Conservation (phyloP, 2,113 vertebrate species). For the Urocynchramus pylzowi region DNA sequence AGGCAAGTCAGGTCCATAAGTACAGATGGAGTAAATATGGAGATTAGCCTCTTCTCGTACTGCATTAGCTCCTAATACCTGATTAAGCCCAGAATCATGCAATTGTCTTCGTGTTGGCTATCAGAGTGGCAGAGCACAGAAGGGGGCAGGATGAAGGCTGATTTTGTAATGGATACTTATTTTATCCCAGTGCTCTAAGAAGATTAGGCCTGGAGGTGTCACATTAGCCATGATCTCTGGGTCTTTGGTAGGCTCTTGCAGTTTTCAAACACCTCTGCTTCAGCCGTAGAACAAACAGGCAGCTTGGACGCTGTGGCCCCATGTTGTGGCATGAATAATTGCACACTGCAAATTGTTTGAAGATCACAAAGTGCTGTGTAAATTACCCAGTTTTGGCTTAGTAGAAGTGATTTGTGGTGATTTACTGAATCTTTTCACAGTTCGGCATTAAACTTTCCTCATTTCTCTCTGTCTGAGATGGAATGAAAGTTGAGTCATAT, state of each 20-base stretch:
- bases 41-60: slow-evolving; percentile 92
- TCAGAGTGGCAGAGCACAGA: slow-evolving; percentile 83
- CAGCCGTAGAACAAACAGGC: slow-evolving; percentile 83
- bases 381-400: slow-evolving; percentile 78
- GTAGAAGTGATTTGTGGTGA: slow-evolving; percentile 76
- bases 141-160: slow-evolving; percentile 90
- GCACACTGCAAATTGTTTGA: slow-evolving; percentile 77
- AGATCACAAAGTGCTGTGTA: slow-evolving; percentile 79
- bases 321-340: slow-evolving; percentile 84
- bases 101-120: slow-evolving; percentile 91
- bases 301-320: slow-evolving; percentile 75
- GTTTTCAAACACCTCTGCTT: slow-evolving; percentile 85
- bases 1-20: slow-evolving; percentile 82
- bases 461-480: slow-evolving; percentile 16
- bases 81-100: slow-evolving; percentile 91
- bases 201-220: slow-evolving; percentile 98
- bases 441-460: slow-evolving; percentile 72
- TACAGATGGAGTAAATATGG: slow-evolving; percentile 97
- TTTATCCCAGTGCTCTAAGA: slow-evolving; percentile 96
- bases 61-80: slow-evolving; percentile 94
- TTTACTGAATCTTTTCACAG: slow-evolving; percentile 79
- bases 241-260: slow-evolving; percentile 83
- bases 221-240: slow-evolving; percentile 95
- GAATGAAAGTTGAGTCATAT: slow-evolving; percentile 51
- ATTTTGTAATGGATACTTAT: slow-evolving; percentile 98